Conservation (phyloP, 2,888 invertebrate species). For the Zhuqinia jingwanae region DNA sequence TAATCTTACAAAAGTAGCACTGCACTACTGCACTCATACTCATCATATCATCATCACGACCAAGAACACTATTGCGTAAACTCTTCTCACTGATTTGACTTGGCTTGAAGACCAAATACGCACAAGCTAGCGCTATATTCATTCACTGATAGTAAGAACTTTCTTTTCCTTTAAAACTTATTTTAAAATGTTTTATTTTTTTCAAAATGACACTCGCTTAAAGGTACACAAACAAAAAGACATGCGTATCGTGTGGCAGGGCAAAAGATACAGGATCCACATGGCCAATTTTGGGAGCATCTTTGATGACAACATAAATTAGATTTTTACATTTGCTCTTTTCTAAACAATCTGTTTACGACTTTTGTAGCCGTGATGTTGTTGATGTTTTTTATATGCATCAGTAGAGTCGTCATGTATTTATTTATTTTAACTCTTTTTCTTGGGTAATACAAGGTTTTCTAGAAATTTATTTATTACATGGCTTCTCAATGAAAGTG, state of each 20-base stretch:
- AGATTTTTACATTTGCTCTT: conserved; percentile 66
- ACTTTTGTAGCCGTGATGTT: not conserved
- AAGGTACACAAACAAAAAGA: not conserved
- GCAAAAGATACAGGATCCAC: conserved; percentile 23
- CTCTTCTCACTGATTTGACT: no score
- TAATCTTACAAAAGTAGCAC: not conserved
- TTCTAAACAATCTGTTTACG: conserved; percentile 65
- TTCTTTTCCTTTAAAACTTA: no score
- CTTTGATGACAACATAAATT: conserved; percentile 71
- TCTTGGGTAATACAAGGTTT: conserved; percentile 24
- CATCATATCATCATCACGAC: no score
- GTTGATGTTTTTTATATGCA: not conserved
- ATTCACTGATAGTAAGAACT: no score
- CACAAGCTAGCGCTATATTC: no score
- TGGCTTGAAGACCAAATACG: no score
- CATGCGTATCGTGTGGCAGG: not conserved
- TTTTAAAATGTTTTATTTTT: no score
- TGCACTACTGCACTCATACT: not conserved
- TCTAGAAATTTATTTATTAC: conserved; percentile 49
- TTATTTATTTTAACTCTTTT: conserved; percentile 1
- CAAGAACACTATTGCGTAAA: no score
- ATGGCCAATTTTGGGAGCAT: conserved; percentile 69
- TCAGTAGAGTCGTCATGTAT: not conserved
- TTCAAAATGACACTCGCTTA: no score
- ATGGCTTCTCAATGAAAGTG: conserved; percentile 29